A percentile compares a stretch with the other conserved stretches of the same genome.
phyloP scores from a whole-genome alignment of 2,888 invertebrate genomes.

The Idaea dimidiata region DNA sequence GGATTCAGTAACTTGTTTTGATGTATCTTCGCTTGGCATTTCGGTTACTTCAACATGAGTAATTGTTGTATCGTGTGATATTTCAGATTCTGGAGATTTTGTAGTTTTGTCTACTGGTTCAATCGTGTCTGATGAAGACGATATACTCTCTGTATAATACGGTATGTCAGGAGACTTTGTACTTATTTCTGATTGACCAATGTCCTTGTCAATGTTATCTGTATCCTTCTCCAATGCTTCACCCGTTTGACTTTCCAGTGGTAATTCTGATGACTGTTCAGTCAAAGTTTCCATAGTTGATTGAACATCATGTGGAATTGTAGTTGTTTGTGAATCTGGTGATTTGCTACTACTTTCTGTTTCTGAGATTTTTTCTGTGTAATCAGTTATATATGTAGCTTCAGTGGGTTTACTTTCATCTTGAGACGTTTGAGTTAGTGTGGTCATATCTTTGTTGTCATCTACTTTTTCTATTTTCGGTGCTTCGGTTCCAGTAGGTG shows the following conservation, averaged over 20 bases:
- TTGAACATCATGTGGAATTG: conserved; percentile 8
- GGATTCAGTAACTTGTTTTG: conserved; percentile 1
- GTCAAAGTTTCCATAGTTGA: background rate
- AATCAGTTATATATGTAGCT: background rate
- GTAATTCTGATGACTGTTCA: conserved; percentile 1
- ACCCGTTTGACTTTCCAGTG: conserved; percentile 7
- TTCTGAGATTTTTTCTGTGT: background rate
- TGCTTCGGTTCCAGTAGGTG: conserved; percentile 6
- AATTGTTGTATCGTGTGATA: conserved; percentile 5
- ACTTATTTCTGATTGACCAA: background rate
- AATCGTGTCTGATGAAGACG: background rate
- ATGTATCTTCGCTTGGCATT: background rate
- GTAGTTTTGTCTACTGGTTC: conserved; percentile 6
- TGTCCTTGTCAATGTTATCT: background rate
- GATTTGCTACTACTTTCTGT: background rate
- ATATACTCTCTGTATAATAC: background rate
- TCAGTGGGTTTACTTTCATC: background rate
- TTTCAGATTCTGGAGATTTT: conserved; percentile 12
- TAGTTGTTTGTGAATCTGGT: conserved; percentile 4
- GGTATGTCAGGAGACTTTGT: background rate
- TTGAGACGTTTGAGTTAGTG: background rate
- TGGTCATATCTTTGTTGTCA: background rate
- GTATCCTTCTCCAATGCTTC: background rate
- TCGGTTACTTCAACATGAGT: background rate
- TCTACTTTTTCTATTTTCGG: background rate